Conservation (phyloP, 2,888 invertebrate genomes). For the Cynaeus angustus region DNA sequence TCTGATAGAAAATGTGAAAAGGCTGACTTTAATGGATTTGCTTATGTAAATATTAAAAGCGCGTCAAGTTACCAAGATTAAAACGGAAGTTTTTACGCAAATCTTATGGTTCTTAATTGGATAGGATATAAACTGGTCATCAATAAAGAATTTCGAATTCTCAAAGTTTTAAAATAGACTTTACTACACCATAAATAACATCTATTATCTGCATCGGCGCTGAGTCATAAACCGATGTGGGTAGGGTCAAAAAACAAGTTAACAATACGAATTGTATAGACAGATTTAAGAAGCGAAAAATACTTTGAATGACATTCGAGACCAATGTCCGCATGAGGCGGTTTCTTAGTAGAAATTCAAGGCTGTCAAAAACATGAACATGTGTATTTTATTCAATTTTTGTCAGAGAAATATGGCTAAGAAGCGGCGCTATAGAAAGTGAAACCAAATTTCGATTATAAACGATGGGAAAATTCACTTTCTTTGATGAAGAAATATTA, state of each 20-base stretch:
- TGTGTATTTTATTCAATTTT: too few species aligned
- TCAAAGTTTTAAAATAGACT: too few species aligned
- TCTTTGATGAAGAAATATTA: slow-evolving; percentile 10
- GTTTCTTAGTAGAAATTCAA: background rate
- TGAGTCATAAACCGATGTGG: slow-evolving; percentile 1
- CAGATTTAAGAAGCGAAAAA: background rate
- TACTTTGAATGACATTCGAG: background rate
- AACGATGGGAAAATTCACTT: slow-evolving; percentile 6
- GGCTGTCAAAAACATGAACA: background rate
- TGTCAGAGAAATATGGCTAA: too few species aligned
- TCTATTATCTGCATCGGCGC: background rate
- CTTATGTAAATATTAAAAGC: too few species aligned
- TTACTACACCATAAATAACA: too few species aligned
- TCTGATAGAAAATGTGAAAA: too few species aligned
- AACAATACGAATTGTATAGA: background rate
- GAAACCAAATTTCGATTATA: slow-evolving; percentile 7
- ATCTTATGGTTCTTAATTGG: too few species aligned
- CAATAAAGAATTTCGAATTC: too few species aligned
- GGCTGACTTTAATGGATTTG: too few species aligned
- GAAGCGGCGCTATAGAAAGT: slow-evolving; percentile 4
- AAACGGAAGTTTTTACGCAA: too few species aligned
- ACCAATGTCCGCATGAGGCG: background rate
- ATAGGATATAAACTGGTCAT: too few species aligned
- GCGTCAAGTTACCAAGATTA: too few species aligned
- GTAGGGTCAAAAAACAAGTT: slow-evolving; percentile 8